Conservation (phyloP, 2,113 vertebrate genomes). For the human (Homo sapiens) region GRCh38 chr4:138469501-138470000, state of each 20-base stretch:
- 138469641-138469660: not conserved
- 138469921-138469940: not conserved
- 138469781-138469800: not conserved
- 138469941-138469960: too few relatives aligned
- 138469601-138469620: not conserved
- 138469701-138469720: not conserved
- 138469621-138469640: not conserved
- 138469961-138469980: too few relatives aligned
- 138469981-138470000: too few relatives aligned
- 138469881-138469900: not conserved
- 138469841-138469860: not conserved
- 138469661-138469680: not conserved
- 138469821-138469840: not conserved
- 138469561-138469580: not conserved
- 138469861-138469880: not conserved
- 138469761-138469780: not conserved
- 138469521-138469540: not conserved
- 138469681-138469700: not conserved
- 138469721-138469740: not conserved
- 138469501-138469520: not conserved
- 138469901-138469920: not conserved
- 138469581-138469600: not conserved
- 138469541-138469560: not conserved
- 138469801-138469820: not conserved
- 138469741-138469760: not conserved